Base-by-base conservation (phyloP, 2,797 vertebrate genomes). In the Sebastes cheni region DNA sequence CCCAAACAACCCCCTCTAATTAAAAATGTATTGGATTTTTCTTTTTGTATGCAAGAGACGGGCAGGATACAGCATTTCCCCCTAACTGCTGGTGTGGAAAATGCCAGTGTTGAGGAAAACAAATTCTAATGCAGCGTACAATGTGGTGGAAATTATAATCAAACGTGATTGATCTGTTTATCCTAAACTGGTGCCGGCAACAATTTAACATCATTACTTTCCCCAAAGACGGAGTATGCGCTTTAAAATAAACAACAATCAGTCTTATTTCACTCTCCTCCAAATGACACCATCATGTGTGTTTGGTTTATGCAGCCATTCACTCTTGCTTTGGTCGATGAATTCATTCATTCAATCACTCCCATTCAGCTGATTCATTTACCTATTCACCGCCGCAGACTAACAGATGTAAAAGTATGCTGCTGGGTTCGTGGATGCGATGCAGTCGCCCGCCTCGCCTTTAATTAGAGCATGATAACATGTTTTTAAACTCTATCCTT, bases 91-190 rank as follows among this genome's bases (percentile, higher is more conserved):
- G 68, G 60, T 27, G 77, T 86, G 76, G 82, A 88, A 92, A 90
- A 91, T 75, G 80, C 75, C 74, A 78, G 74, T 50, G 55, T 80
- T 85, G 72, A 82, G 75, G 74, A 72, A 88, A 90, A 88, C 76
- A 72, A 83, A 84, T 87, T 85, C 50, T 78, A 76, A 92, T 88
- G 84, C 50, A 29, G 69, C 64, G 58, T 87, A 91, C 87, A 84
- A 79, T 71, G 81, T 79, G 79, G 64, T 80, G 80, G 82, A 89
- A 92, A 91, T 90, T 18, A 87, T 88, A 81, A 87, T 82, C 76
- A 84, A 81, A 91, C 29, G 30, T 93, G 90, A 95, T 86, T 86
- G 91, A 94, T 93, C 61, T 91, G 88, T 91, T 92, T 89, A 87
- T 89, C 81, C 77, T 72, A 36, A 67, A 81, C 32, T 67, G 71